Evolutionary conservation across 2,113 vertebrate genomes (phyloP), one percentile per base, ranked within the genome.

Genomic region (Xyrauchen texanus): DNA sequence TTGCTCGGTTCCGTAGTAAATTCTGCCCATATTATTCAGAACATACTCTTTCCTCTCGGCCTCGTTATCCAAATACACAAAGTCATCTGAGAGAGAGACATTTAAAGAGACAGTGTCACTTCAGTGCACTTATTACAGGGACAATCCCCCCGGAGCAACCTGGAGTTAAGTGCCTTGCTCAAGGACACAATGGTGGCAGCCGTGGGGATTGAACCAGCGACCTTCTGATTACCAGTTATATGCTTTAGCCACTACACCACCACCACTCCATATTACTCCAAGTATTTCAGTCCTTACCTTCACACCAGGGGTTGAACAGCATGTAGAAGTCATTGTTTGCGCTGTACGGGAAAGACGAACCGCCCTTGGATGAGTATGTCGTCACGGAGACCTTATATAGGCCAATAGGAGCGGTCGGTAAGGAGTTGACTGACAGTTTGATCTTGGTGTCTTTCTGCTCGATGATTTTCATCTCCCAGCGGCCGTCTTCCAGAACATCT

Each of bases 1-100:
- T 0, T 90, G 89, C 84, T 96, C 95, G 0, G 96, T 98, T 65
- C 96, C 96, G 0, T 97, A 97, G 87, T 96, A 97, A 85, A 98
- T 92, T 62, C 92, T 91, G 1, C 96, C 96, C 0, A 83, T 91
- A 71, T 96, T 95, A 11, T 95, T 98, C 3, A 97, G 92, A 16
- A 98, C 93, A 0, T 96, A 98, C 73, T 98, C 96, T 71, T 92
- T 91, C 13, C 91, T 90, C 88, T 93, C 93, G 4, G 91, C 87
- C 42, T 94, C 94, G 0, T 90, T 81, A n/a, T 94, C 92, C 94
- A 97, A 83, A 51, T 92, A 96, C 55, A 95, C 94, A 0, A 83
- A 76, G 81, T 96, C 95, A 74, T 90, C 95, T 95, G 83, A 6
- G 71, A 80, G 82, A 21, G 85, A 16, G 46, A 6, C 49, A 3